Evolutionary conservation across 2,888 invertebrate genomes (phyloP).

Genomic region (Athalia cordata): DNA sequence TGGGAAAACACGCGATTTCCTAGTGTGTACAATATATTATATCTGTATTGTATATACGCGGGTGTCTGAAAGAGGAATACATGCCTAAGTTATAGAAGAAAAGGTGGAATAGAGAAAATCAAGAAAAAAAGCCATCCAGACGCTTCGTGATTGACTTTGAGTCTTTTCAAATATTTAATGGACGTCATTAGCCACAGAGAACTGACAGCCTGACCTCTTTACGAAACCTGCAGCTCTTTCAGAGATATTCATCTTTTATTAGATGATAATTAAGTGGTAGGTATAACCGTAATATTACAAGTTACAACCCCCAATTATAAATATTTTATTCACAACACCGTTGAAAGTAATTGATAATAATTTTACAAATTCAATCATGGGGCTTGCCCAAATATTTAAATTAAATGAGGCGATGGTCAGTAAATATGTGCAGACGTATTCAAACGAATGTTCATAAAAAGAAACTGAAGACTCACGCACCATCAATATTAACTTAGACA

Average conservation of each 20-base stretch:
- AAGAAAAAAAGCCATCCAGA: slow-evolving; percentile 31
- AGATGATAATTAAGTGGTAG: neutral
- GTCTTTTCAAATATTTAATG: slow-evolving; percentile 51
- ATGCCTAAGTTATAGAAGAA: slow-evolving; percentile 5
- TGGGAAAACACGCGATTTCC: slow-evolving; percentile 18
- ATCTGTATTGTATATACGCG: neutral
- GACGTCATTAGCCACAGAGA: slow-evolving; percentile 46
- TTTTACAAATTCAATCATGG: too few relatives aligned
- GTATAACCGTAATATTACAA: neutral
- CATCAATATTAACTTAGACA: too few relatives aligned
- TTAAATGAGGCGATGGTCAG: too few relatives aligned
- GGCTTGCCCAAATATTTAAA: too few relatives aligned
- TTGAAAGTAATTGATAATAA: too few relatives aligned
- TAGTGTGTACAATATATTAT: neutral
- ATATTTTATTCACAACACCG: too few relatives aligned
- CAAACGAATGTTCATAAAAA: too few relatives aligned
- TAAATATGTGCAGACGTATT: too few relatives aligned
- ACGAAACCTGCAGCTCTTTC: slow-evolving; percentile 11
- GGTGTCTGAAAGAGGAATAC: slow-evolving; percentile 14
- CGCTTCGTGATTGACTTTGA: slow-evolving; percentile 31
- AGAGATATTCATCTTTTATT: neutral
- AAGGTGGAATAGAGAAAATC: neutral
- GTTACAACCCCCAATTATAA: too few relatives aligned
- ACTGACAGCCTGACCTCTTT: slow-evolving; percentile 35
- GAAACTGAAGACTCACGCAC: too few relatives aligned